Percentiles rank a stretch among this genome's conserved stretches.
These are phyloP conservation scores for Coremacera marginata DNA, from an alignment of 2,888 invertebrate species.

Conservation along the genomic window DNA sequence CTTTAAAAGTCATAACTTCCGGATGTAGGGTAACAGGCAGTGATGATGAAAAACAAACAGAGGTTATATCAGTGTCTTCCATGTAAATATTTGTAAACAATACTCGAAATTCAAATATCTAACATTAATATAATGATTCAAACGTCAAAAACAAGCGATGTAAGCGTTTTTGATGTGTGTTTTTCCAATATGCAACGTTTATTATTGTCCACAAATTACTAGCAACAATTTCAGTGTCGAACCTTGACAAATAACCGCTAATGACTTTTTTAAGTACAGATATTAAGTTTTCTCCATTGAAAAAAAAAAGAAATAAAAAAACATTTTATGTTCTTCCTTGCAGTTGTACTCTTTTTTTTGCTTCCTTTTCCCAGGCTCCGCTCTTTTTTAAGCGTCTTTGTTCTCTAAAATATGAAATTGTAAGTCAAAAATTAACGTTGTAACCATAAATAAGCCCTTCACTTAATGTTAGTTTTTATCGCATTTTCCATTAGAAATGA, in stretches of 20 bases:
- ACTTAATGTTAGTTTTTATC: not conserved
- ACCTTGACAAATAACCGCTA: conserved; percentile 28
- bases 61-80: too few relatives aligned
- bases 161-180: too few relatives aligned
- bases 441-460: not conserved
- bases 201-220: not conserved
- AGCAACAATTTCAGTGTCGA: conserved; percentile 14
- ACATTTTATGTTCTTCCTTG: not conserved
- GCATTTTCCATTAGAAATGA: not conserved
- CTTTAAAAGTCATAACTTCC: too few relatives aligned
- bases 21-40: too few relatives aligned
- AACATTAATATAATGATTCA: too few relatives aligned
- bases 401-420: not conserved
- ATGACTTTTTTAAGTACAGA: not conserved
- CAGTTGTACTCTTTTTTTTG: not conserved
- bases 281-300: too few relatives aligned
- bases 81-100: too few relatives aligned
- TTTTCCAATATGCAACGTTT: too few relatives aligned
- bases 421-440: not conserved
- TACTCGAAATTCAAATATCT: too few relatives aligned
- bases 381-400: not conserved
- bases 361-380: not conserved
- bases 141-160: too few relatives aligned
- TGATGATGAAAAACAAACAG: too few relatives aligned
- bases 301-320: too few relatives aligned